Evolutionary conservation across 2,888 invertebrate genomes (phyloP).

Genomic region (Lasioglossum villosulum): DNA sequence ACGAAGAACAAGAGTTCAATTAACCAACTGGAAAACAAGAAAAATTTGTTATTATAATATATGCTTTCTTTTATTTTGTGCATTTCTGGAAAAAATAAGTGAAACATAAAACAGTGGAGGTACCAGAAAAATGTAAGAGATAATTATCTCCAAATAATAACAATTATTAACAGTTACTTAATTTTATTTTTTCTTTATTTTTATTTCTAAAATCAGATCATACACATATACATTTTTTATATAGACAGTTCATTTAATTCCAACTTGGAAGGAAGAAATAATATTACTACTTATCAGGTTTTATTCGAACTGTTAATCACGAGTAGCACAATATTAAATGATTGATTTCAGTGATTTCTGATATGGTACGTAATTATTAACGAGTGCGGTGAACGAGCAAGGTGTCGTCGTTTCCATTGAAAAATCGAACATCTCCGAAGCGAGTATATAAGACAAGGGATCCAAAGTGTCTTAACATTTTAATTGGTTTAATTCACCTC

Average conservation of each 20-base stretch:
- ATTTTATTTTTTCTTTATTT: background rate
- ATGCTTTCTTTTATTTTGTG: no score
- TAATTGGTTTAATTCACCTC: conserved; percentile 39
- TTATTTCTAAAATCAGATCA: no score
- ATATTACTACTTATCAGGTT: background rate
- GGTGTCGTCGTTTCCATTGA: background rate
- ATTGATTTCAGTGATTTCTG: background rate
- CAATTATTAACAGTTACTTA: background rate
- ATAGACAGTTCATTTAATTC: no score
- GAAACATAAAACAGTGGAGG: no score
- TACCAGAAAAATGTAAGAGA: no score
- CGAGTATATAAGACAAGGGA: background rate
- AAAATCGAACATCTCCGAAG: background rate
- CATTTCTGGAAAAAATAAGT: no score
- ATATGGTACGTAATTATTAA: background rate
- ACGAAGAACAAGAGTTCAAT: no score
- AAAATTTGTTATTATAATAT: no score
- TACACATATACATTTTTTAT: no score
- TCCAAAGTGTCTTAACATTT: conserved; percentile 17
- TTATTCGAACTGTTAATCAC: background rate
- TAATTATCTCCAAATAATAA: no score
- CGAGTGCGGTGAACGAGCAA: background rate
- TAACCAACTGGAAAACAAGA: no score
- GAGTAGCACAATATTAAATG: background rate
- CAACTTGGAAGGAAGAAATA: background rate